These are phyloP conservation scores for Carassius carassius DNA, from an alignment of 2,113 vertebrate species.

Conservation along the genomic window DNA sequence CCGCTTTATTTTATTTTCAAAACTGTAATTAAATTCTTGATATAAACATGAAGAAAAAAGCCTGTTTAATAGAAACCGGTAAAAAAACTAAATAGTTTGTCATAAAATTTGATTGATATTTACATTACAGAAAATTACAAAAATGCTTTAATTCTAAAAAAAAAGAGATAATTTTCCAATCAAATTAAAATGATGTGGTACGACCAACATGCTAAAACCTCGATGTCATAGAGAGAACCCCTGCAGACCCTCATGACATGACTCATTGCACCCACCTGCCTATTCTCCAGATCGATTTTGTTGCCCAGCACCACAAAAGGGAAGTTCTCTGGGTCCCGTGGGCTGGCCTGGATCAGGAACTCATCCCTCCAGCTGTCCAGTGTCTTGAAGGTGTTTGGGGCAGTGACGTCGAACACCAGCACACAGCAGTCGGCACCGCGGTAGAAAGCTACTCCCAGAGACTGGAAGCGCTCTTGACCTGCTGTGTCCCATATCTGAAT, in stretches of 20 bases:
- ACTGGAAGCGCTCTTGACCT: slow-evolving; percentile 97
- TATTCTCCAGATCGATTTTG: slow-evolving; percentile 98
- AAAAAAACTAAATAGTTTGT: not conserved
- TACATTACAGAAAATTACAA: not conserved
- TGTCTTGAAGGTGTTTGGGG: slow-evolving; percentile 97
- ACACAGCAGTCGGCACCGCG: slow-evolving; percentile 97
- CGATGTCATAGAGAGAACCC: too few species aligned
- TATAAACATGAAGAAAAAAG: not conserved
- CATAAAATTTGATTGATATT: not conserved
- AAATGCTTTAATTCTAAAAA: too few species aligned
- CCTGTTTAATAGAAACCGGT: not conserved
- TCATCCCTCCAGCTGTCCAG: slow-evolving; percentile 97
- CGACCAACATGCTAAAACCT: too few species aligned
- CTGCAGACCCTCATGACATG: too few species aligned
- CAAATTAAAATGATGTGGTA: not conserved
- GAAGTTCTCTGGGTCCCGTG: slow-evolving; percentile 95
- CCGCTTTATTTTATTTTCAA: too few species aligned
- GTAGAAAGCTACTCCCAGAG: slow-evolving; percentile 96
- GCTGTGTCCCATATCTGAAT: slow-evolving; percentile 97
- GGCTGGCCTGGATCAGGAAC: slow-evolving; percentile 97
- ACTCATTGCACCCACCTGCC: slow-evolving; percentile 83
- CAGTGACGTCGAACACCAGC: slow-evolving; percentile 95
- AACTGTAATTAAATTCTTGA: not conserved
- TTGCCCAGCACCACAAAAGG: slow-evolving; percentile 97
- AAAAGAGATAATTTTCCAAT: too few species aligned